These are phyloP conservation scores for Amphiprion clarkii DNA, from an alignment of 2,797 vertebrate species.

Conservation along the genomic window DNA sequence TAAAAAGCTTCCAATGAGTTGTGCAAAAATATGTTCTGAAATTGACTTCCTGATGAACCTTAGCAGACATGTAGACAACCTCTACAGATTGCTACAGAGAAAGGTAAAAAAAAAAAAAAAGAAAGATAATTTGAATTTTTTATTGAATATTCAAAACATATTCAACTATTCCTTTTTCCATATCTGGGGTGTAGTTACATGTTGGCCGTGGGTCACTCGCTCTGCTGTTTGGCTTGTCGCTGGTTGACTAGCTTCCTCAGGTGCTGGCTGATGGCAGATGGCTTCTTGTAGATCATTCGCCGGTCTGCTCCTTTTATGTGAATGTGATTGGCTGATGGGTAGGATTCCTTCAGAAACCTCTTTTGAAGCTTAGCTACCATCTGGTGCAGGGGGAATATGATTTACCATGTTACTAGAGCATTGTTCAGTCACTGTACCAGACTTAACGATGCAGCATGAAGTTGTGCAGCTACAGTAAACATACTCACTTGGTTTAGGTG, in stretches of 20 bases:
- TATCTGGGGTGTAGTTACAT: constrained; percentile 40
- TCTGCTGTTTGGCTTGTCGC: constrained; percentile 82
- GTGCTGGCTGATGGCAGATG: constrained; percentile 85
- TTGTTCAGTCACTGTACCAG: constrained; percentile 37
- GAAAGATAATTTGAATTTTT: constrained; percentile 47
- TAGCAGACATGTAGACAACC: constrained; percentile 44
- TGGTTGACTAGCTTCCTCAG: constrained; percentile 85
- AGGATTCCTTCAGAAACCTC: constrained; percentile 84
- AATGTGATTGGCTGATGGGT: constrained; percentile 85
- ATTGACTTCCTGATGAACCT: constrained; percentile 59
- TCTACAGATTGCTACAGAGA: constrained; percentile 49
- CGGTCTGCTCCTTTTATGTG: constrained; percentile 85
- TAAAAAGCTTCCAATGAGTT: constrained; percentile 53
- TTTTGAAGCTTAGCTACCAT: constrained; percentile 86
- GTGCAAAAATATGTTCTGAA: constrained; percentile 40
- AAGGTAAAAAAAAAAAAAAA: constrained; percentile 21
- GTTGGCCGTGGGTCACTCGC: constrained; percentile 74
- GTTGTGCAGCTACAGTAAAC: constrained; percentile 19
- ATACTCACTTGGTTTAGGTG: constrained; percentile 84
- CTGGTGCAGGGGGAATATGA: constrained; percentile 73
- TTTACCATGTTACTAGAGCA: constrained; percentile 48
- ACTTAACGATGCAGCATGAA: constrained; percentile 31
- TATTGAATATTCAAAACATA: constrained; percentile 64
- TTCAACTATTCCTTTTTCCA: constrained; percentile 30
- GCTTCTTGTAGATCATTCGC: constrained; percentile 87